Percentiles rank a stretch among this genome's conserved stretches.
Conservation (phyloP, 2,888 invertebrate species). For the Brachycybe producta region DNA sequence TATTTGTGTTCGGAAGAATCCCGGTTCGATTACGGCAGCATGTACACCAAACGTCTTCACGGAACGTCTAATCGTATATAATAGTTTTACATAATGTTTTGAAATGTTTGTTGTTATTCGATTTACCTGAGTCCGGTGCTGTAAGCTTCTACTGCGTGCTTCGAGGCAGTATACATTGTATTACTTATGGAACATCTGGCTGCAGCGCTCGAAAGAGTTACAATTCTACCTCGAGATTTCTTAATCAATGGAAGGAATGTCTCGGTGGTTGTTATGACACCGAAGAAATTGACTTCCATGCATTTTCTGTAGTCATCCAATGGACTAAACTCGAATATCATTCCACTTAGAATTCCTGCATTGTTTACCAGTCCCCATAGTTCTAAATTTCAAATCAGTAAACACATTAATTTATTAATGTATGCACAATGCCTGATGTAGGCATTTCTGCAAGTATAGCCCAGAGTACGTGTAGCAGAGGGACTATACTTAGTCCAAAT, state of each 20-base stretch:
- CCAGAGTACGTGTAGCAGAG: too few species aligned
- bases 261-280: slow-evolving; percentile 5
- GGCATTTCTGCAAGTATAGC: too few species aligned
- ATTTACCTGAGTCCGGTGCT: slow-evolving; percentile 14
- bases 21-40: slow-evolving; percentile 13
- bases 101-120: too few species aligned
- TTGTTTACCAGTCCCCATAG: slow-evolving; percentile 18
- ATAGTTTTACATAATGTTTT: neutral
- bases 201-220: slow-evolving; percentile 6
- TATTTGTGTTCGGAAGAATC: slow-evolving; percentile 1
- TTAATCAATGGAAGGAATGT: slow-evolving; percentile 12
- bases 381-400: too few species aligned
- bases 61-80: slow-evolving; percentile 8
- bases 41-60: slow-evolving; percentile 15
- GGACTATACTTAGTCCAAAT: too few species aligned
- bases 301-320: slow-evolving; percentile 12
- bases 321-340: slow-evolving; percentile 10
- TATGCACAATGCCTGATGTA: too few species aligned
- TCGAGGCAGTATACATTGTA: slow-evolving; percentile 12
- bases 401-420: too few species aligned
- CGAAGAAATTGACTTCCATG: slow-evolving; percentile 17
- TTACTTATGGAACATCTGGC: slow-evolving; percentile 1
- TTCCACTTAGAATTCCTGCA: slow-evolving; percentile 12
- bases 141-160: slow-evolving; percentile 14
- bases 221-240: slow-evolving; percentile 12